These are phyloP conservation scores for Automeris io DNA, from an alignment of 2,888 invertebrate species.

Conservation along the genomic window DNA sequence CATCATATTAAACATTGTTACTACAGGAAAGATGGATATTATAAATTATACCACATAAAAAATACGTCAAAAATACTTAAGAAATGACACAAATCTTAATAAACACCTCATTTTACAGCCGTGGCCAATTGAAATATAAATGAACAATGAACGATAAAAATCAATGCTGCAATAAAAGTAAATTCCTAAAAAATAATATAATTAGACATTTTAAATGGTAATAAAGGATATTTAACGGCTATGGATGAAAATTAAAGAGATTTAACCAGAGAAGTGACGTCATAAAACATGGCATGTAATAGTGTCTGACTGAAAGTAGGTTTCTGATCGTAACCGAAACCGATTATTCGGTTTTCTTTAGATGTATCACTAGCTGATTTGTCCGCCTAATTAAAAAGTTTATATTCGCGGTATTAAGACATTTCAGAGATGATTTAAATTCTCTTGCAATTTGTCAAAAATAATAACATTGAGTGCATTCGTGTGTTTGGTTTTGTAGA, in stretches of 20 bases:
- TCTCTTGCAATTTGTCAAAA: too few species aligned
- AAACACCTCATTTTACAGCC: slow-evolving; percentile 7
- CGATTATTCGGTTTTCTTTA: too few species aligned
- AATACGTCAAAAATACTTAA: background rate
- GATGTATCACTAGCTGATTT: too few species aligned
- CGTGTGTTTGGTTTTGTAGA: background rate
- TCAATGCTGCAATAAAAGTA: slow-evolving; percentile 31
- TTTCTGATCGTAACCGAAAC: too few species aligned
- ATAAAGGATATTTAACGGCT: slow-evolving; percentile 43
- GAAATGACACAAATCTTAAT: background rate
- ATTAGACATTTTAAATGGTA: slow-evolving; percentile 34
- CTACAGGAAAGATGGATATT: background rate
- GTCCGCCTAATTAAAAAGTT: too few species aligned
- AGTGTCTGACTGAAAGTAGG: too few species aligned
- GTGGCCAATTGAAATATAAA: slow-evolving; percentile 10
- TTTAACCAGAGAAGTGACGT: slow-evolving; percentile 24
- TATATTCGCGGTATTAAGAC: too few species aligned
- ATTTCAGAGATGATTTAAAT: too few species aligned
- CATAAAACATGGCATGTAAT: slow-evolving; percentile 25
- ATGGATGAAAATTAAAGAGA: slow-evolving; percentile 14
- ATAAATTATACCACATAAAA: background rate
- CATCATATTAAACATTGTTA: background rate
- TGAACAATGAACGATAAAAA: slow-evolving; percentile 22
- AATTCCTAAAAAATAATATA: slow-evolving; percentile 13
- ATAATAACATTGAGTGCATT: background rate